These are phyloP conservation scores for Barypeithes pellucidus DNA, from an alignment of 2,888 invertebrate species.

Conservation along the genomic window DNA sequence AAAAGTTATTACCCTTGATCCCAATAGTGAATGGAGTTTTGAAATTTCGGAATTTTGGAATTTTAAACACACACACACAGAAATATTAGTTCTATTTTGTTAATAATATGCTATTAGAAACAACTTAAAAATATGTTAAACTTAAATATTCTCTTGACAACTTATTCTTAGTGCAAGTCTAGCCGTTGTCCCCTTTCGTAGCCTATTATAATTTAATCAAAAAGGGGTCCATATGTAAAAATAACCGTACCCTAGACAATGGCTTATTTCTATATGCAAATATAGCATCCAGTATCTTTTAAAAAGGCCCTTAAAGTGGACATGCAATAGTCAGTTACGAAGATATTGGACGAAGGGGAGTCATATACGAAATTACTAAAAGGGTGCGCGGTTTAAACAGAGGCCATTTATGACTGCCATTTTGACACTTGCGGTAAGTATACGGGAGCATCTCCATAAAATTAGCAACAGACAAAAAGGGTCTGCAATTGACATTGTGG, in stretches of 20 bases:
- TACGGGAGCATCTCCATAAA: slow-evolving; percentile 68
- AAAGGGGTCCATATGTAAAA: slow-evolving; percentile 21
- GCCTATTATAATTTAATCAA: slow-evolving; percentile 17
- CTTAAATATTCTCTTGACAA: too few relatives aligned
- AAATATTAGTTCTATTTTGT: too few relatives aligned
- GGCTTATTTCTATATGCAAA: slow-evolving; percentile 34
- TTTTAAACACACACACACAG: too few relatives aligned
- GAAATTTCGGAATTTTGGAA: too few relatives aligned
- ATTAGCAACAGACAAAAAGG: slow-evolving; percentile 68
- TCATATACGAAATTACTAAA: slow-evolving; percentile 46
- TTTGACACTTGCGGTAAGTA: slow-evolving; percentile 68
- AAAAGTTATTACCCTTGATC: too few relatives aligned
- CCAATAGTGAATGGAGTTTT: too few relatives aligned
- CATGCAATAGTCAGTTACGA: slow-evolving; percentile 39
- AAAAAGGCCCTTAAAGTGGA: slow-evolving; percentile 42
- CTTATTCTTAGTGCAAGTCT: too few relatives aligned
- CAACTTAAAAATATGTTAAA: too few relatives aligned
- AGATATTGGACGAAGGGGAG: slow-evolving; percentile 44
- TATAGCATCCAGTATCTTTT: slow-evolving; percentile 26
- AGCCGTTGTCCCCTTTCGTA: not conserved
- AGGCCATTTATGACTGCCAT: slow-evolving; percentile 59
- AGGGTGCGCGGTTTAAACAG: slow-evolving; percentile 46
- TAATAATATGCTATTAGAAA: too few relatives aligned
- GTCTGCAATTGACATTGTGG: slow-evolving; percentile 53
- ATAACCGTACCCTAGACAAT: slow-evolving; percentile 22